Evolutionary conservation across 2,797 vertebrate species (phyloP), one percentile per base, ranked within the genome.

Genomic region (Spea hammondii): DNA sequence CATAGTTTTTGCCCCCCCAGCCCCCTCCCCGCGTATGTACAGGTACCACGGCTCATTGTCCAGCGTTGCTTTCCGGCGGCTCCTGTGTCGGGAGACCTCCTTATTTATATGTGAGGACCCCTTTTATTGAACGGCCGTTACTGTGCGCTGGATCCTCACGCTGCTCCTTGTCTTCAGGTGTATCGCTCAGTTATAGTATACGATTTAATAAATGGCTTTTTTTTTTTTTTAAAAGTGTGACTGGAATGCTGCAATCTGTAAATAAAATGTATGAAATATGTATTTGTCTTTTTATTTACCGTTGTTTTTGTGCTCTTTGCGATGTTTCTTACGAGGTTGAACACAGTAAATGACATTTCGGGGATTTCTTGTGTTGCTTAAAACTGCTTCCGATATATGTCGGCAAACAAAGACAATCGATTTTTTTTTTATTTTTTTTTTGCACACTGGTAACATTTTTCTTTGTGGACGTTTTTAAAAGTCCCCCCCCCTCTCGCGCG

Each of bases 251-350:
- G 92, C 91, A 91, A 90, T 94, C 90, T 96, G 94, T 94, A 95
- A 99, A 99, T 99, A 99, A 99, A 99, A 96, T 92, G 94, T 97
- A 93, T 99, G 90, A 99, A 98, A 95, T 98, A 94, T 97, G 95
- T 94, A 97, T 96, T 97, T 97, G 97, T 97, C 97, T 96, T 98
- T 95, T 97, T 95, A 94, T 97, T 99, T 97, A 93, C 94, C 92
- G 92, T 93, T 96, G 96, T 95, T 93, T 95, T 91, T 91, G 70
- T 47, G 47, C 17, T 48, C 55, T 69, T 62, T 91, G 90, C 91
- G 62, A 13, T 76, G 51, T 76, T 67, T 67, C 13, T 32, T 51
- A 76, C 57, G 53, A 60, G 68, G 69, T 17, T 48, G 10, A 45
- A 78, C 4, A 17, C 10, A 11, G 14, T 62, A 12, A n/a, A 73